A percentile compares a stretch with the other conserved stretches of the same genome.
phyloP scores from a whole-genome alignment of 2,113 vertebrate genomes.

The Thomomys bottae region DNA sequence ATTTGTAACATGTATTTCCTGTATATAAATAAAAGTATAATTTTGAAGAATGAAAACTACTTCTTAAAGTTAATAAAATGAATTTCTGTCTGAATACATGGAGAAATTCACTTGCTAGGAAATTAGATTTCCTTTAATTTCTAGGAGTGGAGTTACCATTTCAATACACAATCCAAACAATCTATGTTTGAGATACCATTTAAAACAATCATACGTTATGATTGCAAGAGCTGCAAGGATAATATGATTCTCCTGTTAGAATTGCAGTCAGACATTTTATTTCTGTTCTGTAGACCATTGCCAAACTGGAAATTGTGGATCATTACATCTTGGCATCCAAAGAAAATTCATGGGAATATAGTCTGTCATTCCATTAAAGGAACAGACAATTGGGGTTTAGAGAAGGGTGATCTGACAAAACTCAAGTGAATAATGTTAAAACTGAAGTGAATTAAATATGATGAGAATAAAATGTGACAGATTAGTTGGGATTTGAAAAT shows the following conservation, averaged over 20 bases:
- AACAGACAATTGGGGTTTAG: neutral
- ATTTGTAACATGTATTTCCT: neutral
- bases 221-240: neutral
- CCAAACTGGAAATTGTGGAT: neutral
- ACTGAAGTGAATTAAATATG: neutral
- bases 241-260: neutral
- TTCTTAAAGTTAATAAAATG: neutral
- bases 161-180: neutral
- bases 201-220: neutral
- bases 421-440: neutral
- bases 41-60: no score
- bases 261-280: neutral
- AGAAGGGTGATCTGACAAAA: rapidly evolving
- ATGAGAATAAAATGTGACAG: neutral
- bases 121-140: neutral
- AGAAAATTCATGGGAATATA: neutral
- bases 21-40: neutral
- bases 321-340: neutral
- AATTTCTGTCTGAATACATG: neutral
- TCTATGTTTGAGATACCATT: neutral
- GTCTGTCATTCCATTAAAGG: rapidly evolving
- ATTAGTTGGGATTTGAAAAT: neutral
- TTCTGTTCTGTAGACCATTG: neutral
- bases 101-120: neutral
- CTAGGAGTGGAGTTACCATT: neutral